Evolutionary conservation across 2,888 invertebrate species (phyloP), one percentile per base, ranked within the genome.

Genomic region (Lasioglossum figueresi): DNA sequence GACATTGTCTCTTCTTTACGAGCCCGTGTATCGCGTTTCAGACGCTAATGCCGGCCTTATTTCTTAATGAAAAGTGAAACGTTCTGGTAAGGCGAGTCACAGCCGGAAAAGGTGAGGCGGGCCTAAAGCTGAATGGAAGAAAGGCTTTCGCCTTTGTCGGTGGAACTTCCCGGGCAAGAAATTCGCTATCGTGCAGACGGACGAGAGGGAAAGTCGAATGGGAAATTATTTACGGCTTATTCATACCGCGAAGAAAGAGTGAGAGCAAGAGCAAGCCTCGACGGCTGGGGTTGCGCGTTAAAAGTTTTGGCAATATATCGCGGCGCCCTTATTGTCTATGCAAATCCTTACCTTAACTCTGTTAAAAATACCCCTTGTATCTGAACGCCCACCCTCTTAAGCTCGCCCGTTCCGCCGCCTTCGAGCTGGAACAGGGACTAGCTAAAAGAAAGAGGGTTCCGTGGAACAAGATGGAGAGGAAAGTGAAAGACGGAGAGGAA

Each of bases 311-410:
- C 90, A 91, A 93, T 93, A 93, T 91, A 93, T 92, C 89, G 90
- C 88, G 77, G 75, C 81, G 84, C 80, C 87, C 91, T 93, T 91
- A 92, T 93, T 92, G 91, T 91, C 90, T 90, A 93, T 93, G 93
- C 93, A 93, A 93, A 93, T 93, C 93, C 92, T 91, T 89, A 91
- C 89, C 91, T 90, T 88, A 90, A 92, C 90, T 92, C 92, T 88
- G 90, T 92, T 92, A 91, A 92, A 93, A 93, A 93, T 91, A 92
- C 88, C 82, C 88, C 89, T 90, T 88, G 89, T 90, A 91, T 90
- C 88, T 88, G 82, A 86, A 90, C 87, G 73, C 84, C 84, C 82
- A 66, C 59, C 83, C 84, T 84, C 80, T 87, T 74, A 72, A 82
- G 74, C 81, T 84, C 79, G 72, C 66, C 74, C 66, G 76, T 88